Conservation (phyloP, 2,797 vertebrate species). For the Euthynnus affinis region DNA sequence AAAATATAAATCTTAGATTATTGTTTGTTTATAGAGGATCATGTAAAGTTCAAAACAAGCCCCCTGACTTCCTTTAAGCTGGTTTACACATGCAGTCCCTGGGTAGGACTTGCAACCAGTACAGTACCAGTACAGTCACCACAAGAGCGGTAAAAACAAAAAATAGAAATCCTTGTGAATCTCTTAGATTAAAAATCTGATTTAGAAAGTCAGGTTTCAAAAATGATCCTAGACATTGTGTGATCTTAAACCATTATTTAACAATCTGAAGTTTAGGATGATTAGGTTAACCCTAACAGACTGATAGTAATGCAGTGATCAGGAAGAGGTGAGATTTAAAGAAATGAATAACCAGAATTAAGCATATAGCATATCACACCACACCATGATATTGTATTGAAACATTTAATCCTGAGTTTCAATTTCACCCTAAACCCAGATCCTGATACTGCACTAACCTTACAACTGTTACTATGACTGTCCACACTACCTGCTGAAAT, state of each 20-base stretch:
- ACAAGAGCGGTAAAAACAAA: too few species aligned
- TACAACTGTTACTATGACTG: background rate
- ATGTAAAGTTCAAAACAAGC: background rate
- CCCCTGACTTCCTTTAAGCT: background rate
- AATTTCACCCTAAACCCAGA: background rate
- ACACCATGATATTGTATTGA: background rate
- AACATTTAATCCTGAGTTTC: background rate
- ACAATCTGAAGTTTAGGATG: background rate
- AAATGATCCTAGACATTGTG: background rate
- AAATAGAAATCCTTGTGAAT: too few species aligned
- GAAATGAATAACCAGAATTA: background rate
- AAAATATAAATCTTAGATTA: background rate
- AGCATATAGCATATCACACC: background rate
- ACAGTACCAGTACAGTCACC: background rate
- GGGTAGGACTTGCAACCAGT: too few species aligned
- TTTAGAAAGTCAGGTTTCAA: background rate
- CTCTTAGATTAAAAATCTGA: background rate
- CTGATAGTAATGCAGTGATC: background rate
- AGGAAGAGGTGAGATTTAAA: background rate
- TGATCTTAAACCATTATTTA: background rate
- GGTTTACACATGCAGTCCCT: background rate
- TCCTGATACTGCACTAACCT: background rate
- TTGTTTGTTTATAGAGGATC: background rate
- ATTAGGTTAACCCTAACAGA: background rate
- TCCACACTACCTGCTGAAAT: background rate